Evolutionary conservation across 2,113 vertebrate genomes (phyloP), one percentile per base, ranked within the genome.

Genomic region (Amblyornis subalaris): DNA sequence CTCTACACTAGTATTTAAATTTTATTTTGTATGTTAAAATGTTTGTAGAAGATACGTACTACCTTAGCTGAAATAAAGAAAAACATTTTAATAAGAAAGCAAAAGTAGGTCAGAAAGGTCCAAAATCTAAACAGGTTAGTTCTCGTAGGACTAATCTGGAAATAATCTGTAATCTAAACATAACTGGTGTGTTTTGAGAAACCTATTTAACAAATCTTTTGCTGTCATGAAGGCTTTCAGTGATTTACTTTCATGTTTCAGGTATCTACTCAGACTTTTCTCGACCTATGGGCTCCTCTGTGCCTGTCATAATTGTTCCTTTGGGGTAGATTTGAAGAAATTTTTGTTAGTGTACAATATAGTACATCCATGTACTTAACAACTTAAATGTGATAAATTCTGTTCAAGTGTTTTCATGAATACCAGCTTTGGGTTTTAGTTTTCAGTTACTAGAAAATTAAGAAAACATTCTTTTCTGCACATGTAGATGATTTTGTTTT

Each of bases 91-190:
- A 70, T 83, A 64, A 76, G 67, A 94, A 81, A 93, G 71, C 44
- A 90, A 85, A 88, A 95, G 47, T 82, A 74, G 50, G 47, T 75
- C 85, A 65, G 66, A 95, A 92, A 94, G 28, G 57, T 87, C 92
- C 85, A 92, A 85, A 94, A 75, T 69, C 72, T 91, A 67, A 88
- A 71, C 70, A 90, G 17, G 48, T 60, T 21, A 64, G 60, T 45
- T 89, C 40, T 88, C 35, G 29, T 44, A 85, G 44, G 29, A 83
- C 23, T 76, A 88, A 44, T 69, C 40, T 65, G 80, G 35, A 94
- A 92, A 81, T 67, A 82, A 90, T 69, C 33, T 67, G 33, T 36
- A 44, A 33, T 54, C 33, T 45, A 82, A 86, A 86, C 33, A 33
- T 71, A 51, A 69, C 11, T 8, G 8, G 2, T 73, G 20, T 80